A percentile compares a stretch with the other conserved stretches of the same genome.
These are phyloP conservation scores for Aplysina aerophoba DNA, from an alignment of 37 sponge, comb jelly and placozoan genomes.

Conservation along the genomic window DNA sequence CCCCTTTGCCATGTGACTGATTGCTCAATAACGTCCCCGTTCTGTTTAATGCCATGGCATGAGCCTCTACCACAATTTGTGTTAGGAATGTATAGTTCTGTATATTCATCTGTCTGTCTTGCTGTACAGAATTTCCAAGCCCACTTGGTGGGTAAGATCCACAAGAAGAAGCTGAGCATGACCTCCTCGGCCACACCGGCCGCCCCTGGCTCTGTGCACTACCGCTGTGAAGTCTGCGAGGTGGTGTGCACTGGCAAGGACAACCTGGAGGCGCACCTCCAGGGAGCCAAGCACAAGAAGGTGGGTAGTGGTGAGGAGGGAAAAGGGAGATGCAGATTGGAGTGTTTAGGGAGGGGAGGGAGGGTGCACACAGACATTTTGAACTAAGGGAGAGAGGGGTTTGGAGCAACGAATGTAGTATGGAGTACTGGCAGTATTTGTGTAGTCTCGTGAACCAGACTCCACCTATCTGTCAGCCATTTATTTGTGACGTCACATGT, in stretches of 20 bases:
- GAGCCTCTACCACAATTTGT: no score
- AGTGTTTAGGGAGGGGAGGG: no score
- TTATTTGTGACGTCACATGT: background rate
- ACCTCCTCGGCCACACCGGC: conserved; percentile 1
- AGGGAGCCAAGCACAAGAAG: conserved; percentile 87
- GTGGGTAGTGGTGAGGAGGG: conserved; percentile 32
- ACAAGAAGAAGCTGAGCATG: conserved; percentile 77
- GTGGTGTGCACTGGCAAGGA: conserved; percentile 82
- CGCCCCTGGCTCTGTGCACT: conserved; percentile 18
- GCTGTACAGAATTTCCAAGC: conserved; percentile 78
- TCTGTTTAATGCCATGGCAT: no score
- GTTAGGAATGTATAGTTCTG: no score
- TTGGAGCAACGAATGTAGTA: no score
- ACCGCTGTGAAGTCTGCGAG: conserved; percentile 89
- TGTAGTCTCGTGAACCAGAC: background rate
- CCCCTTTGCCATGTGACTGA: no score
- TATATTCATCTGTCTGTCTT: background rate
- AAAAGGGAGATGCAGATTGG: no score
- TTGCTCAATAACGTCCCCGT: no score
- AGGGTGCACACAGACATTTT: no score
- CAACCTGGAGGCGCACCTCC: conserved; percentile 84
- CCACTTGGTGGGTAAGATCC: conserved; percentile 86
- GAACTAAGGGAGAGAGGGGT: no score
- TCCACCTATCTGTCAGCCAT: background rate
- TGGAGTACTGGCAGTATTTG: background rate